Conservation (phyloP, 2,797 vertebrate genomes). For the Enteromius viviparus region DNA sequence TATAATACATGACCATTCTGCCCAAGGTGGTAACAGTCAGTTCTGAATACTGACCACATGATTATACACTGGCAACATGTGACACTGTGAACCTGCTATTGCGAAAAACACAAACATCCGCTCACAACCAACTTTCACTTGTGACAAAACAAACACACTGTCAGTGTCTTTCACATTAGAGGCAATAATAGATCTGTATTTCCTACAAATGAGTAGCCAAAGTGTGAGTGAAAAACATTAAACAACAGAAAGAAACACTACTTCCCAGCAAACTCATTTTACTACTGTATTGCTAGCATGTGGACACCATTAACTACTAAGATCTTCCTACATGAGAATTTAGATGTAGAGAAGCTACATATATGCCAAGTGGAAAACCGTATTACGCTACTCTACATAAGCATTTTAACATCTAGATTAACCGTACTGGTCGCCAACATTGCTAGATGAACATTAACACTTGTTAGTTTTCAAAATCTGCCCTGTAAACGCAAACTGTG, state of each 20-base stretch:
- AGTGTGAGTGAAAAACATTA: not conserved
- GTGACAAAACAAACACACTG: not conserved
- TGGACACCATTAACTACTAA: not conserved
- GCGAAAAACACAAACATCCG: conserved; percentile 12
- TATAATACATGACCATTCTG: conserved; percentile 43
- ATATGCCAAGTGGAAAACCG: not conserved
- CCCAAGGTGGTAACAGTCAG: conserved; percentile 38
- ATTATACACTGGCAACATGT: conserved; percentile 42
- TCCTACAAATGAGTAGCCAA: not conserved
- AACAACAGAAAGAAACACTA: not conserved
- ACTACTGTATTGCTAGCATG: not conserved
- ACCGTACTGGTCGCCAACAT: not conserved
- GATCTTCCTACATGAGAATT: not conserved
- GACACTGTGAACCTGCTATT: conserved; percentile 33
- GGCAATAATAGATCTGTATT: not conserved
- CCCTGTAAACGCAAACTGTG: not conserved
- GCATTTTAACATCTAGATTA: not conserved
- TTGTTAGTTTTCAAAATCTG: not conserved
- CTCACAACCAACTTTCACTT: not conserved
- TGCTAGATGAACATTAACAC: not conserved
- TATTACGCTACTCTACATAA: not conserved
- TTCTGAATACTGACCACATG: conserved; percentile 47
- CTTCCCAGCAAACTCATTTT: not conserved
- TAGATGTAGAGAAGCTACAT: not conserved
- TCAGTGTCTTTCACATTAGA: not conserved